phyloP scores from a whole-genome alignment of 2,113 vertebrate genomes.

The Takifugu flavidus region DNA sequence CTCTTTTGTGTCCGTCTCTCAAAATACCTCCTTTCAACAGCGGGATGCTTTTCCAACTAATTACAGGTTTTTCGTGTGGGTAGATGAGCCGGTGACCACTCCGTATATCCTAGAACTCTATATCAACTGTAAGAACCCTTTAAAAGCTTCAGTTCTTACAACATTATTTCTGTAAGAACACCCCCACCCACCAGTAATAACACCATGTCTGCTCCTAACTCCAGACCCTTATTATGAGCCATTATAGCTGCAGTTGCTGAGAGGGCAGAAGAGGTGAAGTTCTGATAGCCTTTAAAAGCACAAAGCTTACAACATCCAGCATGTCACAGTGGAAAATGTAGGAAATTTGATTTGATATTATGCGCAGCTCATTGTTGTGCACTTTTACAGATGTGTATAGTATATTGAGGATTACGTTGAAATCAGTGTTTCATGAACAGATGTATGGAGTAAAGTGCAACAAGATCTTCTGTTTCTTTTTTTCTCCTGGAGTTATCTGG shows the following conservation, averaged over 20 bases:
- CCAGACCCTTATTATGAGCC: conserved; percentile 64
- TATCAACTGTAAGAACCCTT: conserved; percentile 45
- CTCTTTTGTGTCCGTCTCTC: conserved; percentile 71
- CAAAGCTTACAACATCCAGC: not conserved
- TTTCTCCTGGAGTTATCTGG: conserved; percentile 26
- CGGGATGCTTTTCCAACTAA: conserved; percentile 63
- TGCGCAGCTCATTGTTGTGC: not conserved
- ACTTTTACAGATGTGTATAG: not conserved
- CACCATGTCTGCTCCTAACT: conserved; percentile 59
- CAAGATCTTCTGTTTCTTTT: not conserved
- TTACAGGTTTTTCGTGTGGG: conserved; percentile 63
- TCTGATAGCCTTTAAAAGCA: conserved; percentile 62
- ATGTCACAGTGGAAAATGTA: conserved; percentile 24
- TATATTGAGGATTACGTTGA: no score
- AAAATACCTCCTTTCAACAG: conserved; percentile 53
- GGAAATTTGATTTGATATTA: conserved; percentile 5
- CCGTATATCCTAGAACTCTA: conserved; percentile 36
- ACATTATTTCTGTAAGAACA: conserved; percentile 27
- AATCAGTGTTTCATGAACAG: conserved; percentile 5
- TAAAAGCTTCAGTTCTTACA: conserved; percentile 50
- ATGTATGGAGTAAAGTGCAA: no score
- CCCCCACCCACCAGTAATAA: conserved; percentile 46
- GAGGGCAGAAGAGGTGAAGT: conserved; percentile 55
- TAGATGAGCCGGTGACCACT: conserved; percentile 55
- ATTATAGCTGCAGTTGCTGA: conserved; percentile 65